Percentiles rank a stretch among this genome's conserved stretches.
Conservation (phyloP, 2,113 vertebrate species). For the Orientallactaga bullata region DNA sequence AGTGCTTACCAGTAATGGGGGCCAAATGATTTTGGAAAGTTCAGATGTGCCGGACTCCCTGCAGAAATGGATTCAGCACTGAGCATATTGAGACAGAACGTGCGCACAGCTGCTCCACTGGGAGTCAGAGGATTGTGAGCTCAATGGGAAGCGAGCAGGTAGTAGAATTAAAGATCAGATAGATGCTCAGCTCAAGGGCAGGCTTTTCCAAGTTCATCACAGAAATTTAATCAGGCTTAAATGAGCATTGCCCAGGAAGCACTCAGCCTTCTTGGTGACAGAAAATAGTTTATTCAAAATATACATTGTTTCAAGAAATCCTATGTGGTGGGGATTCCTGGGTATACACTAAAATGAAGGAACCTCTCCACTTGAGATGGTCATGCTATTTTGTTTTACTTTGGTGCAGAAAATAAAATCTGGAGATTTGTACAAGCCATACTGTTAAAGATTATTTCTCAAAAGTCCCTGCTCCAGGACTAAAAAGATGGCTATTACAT, state of each 20-base stretch:
- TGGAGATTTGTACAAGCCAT: neutral
- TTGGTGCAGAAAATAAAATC: neutral
- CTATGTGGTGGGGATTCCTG: constrained; percentile 27
- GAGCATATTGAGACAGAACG: constrained; percentile 87
- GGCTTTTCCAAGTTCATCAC: constrained; percentile 89
- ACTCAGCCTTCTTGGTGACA: constrained; percentile 69
- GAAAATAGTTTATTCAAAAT: constrained; percentile 78
- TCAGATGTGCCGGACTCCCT: constrained; percentile 88
- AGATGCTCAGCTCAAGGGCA: constrained; percentile 86
- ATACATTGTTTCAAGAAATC: constrained; percentile 62
- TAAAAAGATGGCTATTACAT: neutral
- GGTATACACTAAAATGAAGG: neutral
- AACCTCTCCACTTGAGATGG: neutral
- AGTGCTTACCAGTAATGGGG: constrained; percentile 91
- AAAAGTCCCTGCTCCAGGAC: too few species aligned
- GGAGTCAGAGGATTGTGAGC: constrained; percentile 86
- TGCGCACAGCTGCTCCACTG: constrained; percentile 80
- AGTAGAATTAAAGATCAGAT: constrained; percentile 87
- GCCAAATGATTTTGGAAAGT: constrained; percentile 93
- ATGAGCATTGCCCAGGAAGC: constrained; percentile 77
- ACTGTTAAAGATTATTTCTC: neutral
- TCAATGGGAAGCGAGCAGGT: constrained; percentile 85
- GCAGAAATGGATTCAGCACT: constrained; percentile 88
- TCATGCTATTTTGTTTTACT: neutral
- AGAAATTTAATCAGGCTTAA: constrained; percentile 86